Percentiles rank a stretch among this genome's conserved stretches.
These are phyloP conservation scores for Drosophila subpulchrella DNA, from an alignment of 1,140 invertebrate genomes.

Conservation along the genomic window DNA sequence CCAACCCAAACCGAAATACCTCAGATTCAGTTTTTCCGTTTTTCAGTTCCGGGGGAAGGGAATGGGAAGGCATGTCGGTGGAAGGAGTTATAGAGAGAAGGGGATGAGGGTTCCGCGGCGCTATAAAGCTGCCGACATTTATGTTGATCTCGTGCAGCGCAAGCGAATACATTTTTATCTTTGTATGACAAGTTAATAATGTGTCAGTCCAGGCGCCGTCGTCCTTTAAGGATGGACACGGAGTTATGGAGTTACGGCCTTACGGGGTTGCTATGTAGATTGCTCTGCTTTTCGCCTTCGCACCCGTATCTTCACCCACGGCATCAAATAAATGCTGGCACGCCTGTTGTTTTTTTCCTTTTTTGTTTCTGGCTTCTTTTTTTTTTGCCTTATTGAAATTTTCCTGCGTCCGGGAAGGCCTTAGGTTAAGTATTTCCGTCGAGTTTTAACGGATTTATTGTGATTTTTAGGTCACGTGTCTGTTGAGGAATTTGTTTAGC, in stretches of 20 bases:
- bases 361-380: slow-evolving; percentile 5
- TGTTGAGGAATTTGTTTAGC: slow-evolving; percentile 58
- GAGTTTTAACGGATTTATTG: slow-evolving; percentile 77
- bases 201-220: slow-evolving; percentile 71
- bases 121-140: slow-evolving; percentile 51
- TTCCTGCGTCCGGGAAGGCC: slow-evolving; percentile 8
- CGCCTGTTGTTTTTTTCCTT: slow-evolving; percentile 7
- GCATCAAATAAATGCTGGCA: slow-evolving; percentile 12
- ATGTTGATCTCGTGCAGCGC: slow-evolving; percentile 74
- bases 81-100: background rate
- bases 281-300: slow-evolving; percentile 18
- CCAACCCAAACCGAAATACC: slow-evolving; percentile 9
- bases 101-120: slow-evolving; percentile 13
- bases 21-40: slow-evolving; percentile 12
- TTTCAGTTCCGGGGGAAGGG: background rate
- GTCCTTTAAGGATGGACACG: slow-evolving; percentile 13
- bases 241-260: background rate
- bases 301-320: slow-evolving; percentile 16
- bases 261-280: slow-evolving; percentile 9
- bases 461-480: slow-evolving; percentile 77
- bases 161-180: slow-evolving; percentile 80
- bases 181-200: slow-evolving; percentile 84
- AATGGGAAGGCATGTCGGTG: background rate
- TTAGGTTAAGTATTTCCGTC: slow-evolving; percentile 54
- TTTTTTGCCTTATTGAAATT: slow-evolving; percentile 72